Evolutionary conservation across 2,113 vertebrate species (phyloP), one percentile per base, ranked within the genome.

Genomic region (Empidonax alnorum): DNA sequence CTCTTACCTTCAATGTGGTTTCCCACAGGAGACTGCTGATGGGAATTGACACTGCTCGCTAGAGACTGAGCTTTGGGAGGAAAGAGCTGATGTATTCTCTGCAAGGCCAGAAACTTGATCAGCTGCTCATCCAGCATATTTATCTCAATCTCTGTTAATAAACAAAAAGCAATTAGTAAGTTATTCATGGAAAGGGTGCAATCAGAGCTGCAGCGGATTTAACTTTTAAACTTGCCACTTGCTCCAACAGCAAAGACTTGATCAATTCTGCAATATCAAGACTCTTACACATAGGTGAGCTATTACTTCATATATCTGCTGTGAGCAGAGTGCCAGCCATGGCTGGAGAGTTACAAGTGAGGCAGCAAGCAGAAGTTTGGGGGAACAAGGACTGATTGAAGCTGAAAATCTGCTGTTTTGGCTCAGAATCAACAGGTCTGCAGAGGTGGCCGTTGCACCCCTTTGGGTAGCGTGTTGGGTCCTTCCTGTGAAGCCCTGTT

Each of bases 81-180:
- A 94, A 99, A 99, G 79, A 99, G 98, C 98, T 99, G 99, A 97
- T 99, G 99, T 98, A 99, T 99, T 98, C 99, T 99, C 97, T 99
- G 99, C 98, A 99, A 99, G 95, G 99, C 99, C 98, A 99, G 97
- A 96, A 99, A 98, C 97, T 99, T 99, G 97, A 99, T 98, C 98
- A 99, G 97, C 94, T 99, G 98, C 96, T 98, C 98, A 68, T 99
- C 99, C 96, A 99, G 97, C 98, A 99, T 98, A 97, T 98, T 99
- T 96, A 99, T 98, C 97, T 99, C 98, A 74, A 99, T 99, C 93
- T 98, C 99, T 99, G 98, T 92, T 84, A 93, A 94, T 75, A 97
- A 97, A 90, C 94, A 98, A 98, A 97, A 94, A 96, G 87, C 78
- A 91, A 79, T 97, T 94, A 94, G 89, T 92, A 53, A 67, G 75